These are phyloP conservation scores for Coregonus clupeaformis DNA, from an alignment of 2,113 vertebrate genomes.

Conservation along the genomic window DNA sequence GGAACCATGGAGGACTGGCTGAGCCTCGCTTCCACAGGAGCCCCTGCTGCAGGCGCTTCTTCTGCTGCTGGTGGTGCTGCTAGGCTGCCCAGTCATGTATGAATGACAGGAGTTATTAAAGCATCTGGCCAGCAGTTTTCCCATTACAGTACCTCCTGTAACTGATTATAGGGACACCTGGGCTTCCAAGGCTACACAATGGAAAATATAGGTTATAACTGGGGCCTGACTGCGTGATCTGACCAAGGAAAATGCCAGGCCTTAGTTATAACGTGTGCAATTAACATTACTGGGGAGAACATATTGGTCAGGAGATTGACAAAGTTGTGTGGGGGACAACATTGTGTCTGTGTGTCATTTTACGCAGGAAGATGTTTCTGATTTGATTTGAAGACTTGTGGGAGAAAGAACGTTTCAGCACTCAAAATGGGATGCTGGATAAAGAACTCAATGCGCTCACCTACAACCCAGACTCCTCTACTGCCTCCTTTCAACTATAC, in stretches of 20 bases:
- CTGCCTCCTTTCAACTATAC: background rate
- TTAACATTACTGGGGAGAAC: no score
- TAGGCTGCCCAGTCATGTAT: background rate
- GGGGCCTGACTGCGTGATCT: no score
- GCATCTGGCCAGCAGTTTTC: background rate
- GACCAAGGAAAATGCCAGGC: no score
- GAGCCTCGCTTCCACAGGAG: slow-evolving; percentile 45
- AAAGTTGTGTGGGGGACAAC: background rate
- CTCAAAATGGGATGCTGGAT: background rate
- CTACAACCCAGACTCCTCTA: background rate
- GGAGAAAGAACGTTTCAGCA: background rate
- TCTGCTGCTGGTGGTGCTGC: slow-evolving; percentile 62
- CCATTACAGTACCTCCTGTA: background rate
- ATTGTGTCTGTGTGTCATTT: no score
- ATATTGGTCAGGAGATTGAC: slow-evolving; percentile 43
- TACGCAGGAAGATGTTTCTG: background rate
- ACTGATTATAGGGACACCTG: no score
- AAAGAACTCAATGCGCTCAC: background rate
- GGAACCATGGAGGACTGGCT: slow-evolving; percentile 38
- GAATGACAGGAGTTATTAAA: background rate
- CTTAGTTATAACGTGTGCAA: no score
- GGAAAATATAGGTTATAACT: no score
- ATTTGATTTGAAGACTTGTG: background rate
- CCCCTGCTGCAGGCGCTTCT: slow-evolving; percentile 62
- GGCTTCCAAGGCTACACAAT: no score